Evolutionary conservation across 1,140 invertebrate species (phyloP).

Genomic region (Dendroctonus valens): DNA sequence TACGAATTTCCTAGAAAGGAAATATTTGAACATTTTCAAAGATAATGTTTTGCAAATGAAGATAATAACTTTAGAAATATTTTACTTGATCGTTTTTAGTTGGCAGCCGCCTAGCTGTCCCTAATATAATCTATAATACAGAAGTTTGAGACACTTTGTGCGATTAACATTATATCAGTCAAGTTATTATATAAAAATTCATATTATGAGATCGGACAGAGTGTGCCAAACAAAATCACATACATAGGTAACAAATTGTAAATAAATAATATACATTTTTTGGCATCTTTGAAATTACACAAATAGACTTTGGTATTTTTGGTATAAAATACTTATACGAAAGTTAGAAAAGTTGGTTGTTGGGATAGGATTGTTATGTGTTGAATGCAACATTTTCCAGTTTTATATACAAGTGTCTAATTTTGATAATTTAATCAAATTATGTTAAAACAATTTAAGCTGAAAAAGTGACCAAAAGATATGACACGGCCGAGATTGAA

Average conservation of each 20-base stretch:
- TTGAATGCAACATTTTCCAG: neutral
- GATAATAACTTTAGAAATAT: neutral
- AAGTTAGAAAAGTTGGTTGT: slow-evolving; percentile 23
- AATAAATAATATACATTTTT: slow-evolving; percentile 58
- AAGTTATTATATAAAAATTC: slow-evolving; percentile 38
- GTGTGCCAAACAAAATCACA: slow-evolving; percentile 48
- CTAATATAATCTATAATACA: slow-evolving; percentile 35
- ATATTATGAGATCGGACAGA: slow-evolving; percentile 32
- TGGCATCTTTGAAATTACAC: slow-evolving; percentile 64
- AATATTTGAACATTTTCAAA: neutral
- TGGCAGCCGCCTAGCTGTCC: slow-evolving; percentile 2
- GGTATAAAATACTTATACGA: slow-evolving; percentile 50
- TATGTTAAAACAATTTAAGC: neutral
- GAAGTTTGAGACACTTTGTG: slow-evolving; percentile 36
- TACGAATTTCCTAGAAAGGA: neutral
- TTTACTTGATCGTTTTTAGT: neutral
- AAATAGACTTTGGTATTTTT: slow-evolving; percentile 62
- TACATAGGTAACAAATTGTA: slow-evolving; percentile 56
- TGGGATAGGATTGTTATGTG: slow-evolving; percentile 4
- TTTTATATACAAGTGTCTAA: neutral
- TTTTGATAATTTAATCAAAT: neutral
- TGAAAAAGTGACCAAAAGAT: neutral
- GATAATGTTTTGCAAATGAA: too few relatives aligned
- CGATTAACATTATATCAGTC: slow-evolving; percentile 39
- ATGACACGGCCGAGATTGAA: neutral